Evolutionary conservation across 53 echinoderm and acorn worm genomes (phyloP), one percentile per base, ranked within the genome.

Genomic region (Echinarachnius parma): DNA sequence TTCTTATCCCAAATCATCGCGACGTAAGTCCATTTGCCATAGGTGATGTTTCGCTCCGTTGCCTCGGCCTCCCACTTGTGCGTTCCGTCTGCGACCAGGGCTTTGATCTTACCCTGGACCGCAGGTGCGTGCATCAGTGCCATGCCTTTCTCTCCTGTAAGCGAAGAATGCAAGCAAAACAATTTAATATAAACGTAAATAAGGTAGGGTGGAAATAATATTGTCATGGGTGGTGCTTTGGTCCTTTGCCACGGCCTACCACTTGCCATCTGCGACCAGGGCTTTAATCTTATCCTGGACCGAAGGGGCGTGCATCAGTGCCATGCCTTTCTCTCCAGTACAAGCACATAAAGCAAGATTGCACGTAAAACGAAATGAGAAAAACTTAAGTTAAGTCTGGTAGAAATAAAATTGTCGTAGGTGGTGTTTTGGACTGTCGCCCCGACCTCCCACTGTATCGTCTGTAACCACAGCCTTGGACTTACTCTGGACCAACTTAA

Each of bases 21-120:
- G 19, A 94, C 46, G 59, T 86, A 89, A 36, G 87, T 87, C 94
- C 94, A 94, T 31, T 62, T 21, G 37, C 66, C 76, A 65, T 78
- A 90, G 3, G 78, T 84, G 18, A 86, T 59, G 27, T 78, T 88
- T 2, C 61, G 78, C 3, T 66, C 60, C n/a, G 58, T 20, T 2
- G 81, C 57, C 42, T 77, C 71, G 16, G 64, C 81, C 53, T 61
- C 36, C 89, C 89, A 94, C 18, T 63, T 58, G 4, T 7, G 59
- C n/a, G 71, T 34, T 8, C 78, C 82, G 62, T 94, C 84, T 18
- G 78, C 81, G 21, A 94, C 86, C 19, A 53, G 81, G 2, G 79
- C 86, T 23, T 36, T 60, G 46, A 94, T 64, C 14, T 71, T 59
- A 25, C 39, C 31, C 10, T 72, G 42, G 13, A 47, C 20, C n/a